These are phyloP conservation scores for Pelvicachromis taeniatus DNA, from an alignment of 2,113 vertebrate genomes.

Conservation along the genomic window DNA sequence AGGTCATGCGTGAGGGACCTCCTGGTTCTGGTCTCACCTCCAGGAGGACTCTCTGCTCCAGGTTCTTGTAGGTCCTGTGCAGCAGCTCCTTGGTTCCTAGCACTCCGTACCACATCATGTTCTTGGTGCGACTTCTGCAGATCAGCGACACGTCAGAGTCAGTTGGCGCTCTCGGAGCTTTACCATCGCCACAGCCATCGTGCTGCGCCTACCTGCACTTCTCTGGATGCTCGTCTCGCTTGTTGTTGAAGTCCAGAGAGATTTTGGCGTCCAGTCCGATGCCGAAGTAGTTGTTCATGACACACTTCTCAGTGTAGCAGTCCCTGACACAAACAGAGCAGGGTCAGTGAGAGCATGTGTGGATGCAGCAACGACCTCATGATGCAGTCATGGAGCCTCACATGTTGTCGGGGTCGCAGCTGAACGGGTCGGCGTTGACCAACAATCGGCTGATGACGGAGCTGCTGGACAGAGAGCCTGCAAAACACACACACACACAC, in stretches of 20 bases:
- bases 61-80: conserved; percentile 90
- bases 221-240: conserved; percentile 91
- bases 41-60: conserved; percentile 89
- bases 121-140: conserved; percentile 91
- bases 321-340: conserved; percentile 70
- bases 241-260: conserved; percentile 94
- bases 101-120: conserved; percentile 97
- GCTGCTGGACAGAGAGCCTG: conserved; percentile 84
- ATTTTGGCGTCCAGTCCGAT: conserved; percentile 94
- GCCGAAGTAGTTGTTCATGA: conserved; percentile 97
- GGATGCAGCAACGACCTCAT: not conserved
- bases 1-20: not conserved
- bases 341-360: not conserved
- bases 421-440: conserved; percentile 90
- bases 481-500: conserved; percentile 51
- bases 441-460: conserved; percentile 89
- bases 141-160: not conserved
- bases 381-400: conserved; percentile 66
- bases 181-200: not conserved
- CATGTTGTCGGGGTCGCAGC: conserved; percentile 89
- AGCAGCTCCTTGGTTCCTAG: conserved; percentile 91
- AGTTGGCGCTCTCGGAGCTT: not conserved
- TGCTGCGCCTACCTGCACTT: conserved; percentile 79
- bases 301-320: conserved; percentile 88
- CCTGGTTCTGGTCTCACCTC: conserved; percentile 74